These are phyloP conservation scores for Luehdorfia chinensis DNA, from an alignment of 1,140 invertebrate species.

Conservation along the genomic window DNA sequence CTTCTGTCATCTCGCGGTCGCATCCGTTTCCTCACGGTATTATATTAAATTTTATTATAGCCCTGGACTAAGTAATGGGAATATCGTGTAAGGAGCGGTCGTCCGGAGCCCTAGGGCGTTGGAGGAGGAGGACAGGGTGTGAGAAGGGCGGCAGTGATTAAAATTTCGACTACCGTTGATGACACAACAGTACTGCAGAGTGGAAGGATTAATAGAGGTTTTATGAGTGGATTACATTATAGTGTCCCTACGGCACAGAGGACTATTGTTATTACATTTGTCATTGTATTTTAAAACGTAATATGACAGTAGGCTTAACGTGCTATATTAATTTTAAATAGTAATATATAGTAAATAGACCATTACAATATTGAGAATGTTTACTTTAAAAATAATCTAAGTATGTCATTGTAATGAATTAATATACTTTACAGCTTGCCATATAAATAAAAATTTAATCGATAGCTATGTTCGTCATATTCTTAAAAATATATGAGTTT, in stretches of 20 bases:
- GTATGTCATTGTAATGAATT: no score
- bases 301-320: conserved; percentile 9
- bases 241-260: conserved; percentile 36
- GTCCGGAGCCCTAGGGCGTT: conserved; percentile 55
- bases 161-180: conserved; percentile 75
- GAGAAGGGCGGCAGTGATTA: conserved; percentile 55
- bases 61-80: conserved; percentile 77
- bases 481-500: no score
- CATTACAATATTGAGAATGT: no score
- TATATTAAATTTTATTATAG: conserved; percentile 79
- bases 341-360: no score
- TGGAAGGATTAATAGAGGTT: conserved; percentile 69
- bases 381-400: no score
- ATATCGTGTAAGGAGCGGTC: conserved; percentile 77
- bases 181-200: conserved; percentile 65
- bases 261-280: conserved; percentile 52
- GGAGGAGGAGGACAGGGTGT: conserved; percentile 23
- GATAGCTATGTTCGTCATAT: no score
- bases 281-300: conserved; percentile 23
- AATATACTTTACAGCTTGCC: no score
- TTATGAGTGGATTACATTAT: conserved; percentile 74
- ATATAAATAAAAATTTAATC: no score
- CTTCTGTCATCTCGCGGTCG: no score
- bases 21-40: conserved; percentile 65
- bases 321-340: no score